phyloP scores from a whole-genome alignment of 1,140 invertebrate genomes.

The Trypoxylus dichotomus region DNA sequence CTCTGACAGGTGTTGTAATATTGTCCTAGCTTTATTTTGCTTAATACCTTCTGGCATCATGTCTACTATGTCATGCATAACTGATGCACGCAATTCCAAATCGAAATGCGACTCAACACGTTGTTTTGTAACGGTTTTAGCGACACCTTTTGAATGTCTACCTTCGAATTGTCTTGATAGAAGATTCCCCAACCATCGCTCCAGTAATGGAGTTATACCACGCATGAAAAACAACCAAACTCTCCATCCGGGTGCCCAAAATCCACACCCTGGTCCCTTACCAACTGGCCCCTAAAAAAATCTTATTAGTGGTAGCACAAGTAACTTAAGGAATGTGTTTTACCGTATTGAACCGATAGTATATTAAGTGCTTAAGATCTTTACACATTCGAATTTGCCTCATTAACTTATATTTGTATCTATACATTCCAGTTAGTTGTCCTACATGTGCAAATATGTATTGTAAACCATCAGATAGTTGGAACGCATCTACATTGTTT shows the following conservation, averaged over 20 bases:
- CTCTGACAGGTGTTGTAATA: slow-evolving; percentile 97
- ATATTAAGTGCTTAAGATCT: slow-evolving; percentile 98
- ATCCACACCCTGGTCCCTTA: slow-evolving; percentile 98
- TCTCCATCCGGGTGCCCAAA: slow-evolving; percentile 99
- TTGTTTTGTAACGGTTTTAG: slow-evolving; percentile 99
- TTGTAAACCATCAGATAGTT: slow-evolving; percentile 97
- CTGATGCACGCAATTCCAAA: slow-evolving; percentile 94
- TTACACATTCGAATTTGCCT: slow-evolving; percentile 99
- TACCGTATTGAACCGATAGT: slow-evolving; percentile 99
- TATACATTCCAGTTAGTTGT: slow-evolving; percentile 99
- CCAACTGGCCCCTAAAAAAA: slow-evolving; percentile 86
- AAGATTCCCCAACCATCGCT: slow-evolving; percentile 97
- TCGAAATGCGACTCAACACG: slow-evolving; percentile 99
- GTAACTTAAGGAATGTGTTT: slow-evolving; percentile 46
- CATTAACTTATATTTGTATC: slow-evolving; percentile 99
- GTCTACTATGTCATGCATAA: slow-evolving; percentile 99
- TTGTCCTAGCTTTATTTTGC: slow-evolving; percentile 98
- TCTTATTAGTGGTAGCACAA: neutral
- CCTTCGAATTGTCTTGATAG: slow-evolving; percentile 98
- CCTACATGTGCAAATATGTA: slow-evolving; percentile 99
- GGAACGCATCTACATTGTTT: slow-evolving; percentile 99
- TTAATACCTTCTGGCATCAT: slow-evolving; percentile 99
- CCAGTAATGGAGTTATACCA: slow-evolving; percentile 96
- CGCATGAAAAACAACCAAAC: slow-evolving; percentile 99
- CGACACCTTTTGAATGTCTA: slow-evolving; percentile 97